These are phyloP conservation scores for Synergus japonicus DNA, from an alignment of 2,888 invertebrate species.

Conservation along the genomic window DNA sequence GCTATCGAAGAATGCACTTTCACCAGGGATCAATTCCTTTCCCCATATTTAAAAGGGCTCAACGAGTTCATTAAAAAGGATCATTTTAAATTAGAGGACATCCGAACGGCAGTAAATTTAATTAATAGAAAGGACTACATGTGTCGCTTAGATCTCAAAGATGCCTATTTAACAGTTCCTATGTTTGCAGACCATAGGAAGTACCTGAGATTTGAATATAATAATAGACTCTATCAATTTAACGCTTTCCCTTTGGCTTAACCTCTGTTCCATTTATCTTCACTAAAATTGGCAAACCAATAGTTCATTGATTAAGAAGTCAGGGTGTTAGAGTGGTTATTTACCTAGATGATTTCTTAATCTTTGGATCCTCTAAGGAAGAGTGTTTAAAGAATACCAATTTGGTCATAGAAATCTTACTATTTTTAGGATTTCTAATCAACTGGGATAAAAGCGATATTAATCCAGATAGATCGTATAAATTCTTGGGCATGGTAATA, in stretches of 20 bases:
- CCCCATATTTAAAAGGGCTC: conserved; percentile 16
- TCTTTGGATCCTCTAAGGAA: conserved; percentile 3
- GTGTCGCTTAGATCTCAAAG: conserved; percentile 42
- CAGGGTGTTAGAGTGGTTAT: conserved; percentile 24
- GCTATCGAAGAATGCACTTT: conserved; percentile 42
- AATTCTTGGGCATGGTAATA: conserved; percentile 40
- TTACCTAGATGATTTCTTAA: conserved; percentile 41
- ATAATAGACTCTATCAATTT: conserved; percentile 38
- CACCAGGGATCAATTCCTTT: conserved; percentile 39
- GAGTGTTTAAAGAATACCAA: not conserved
- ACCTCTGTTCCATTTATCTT: conserved; percentile 36
- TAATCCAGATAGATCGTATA: not conserved
- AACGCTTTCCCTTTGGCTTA: conserved; percentile 34
- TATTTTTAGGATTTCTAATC: conserved; percentile 38
- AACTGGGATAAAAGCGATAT: conserved; percentile 38
- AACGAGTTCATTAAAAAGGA: not conserved
- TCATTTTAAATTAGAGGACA: not conserved
- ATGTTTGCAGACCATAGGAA: conserved; percentile 35
- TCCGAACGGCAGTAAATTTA: conserved; percentile 1
- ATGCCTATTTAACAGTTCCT: conserved; percentile 42
- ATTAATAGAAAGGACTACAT: conserved; percentile 34
- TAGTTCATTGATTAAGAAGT: conserved; percentile 24
- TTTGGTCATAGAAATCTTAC: not conserved
- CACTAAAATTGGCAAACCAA: conserved; percentile 42
- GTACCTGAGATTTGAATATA: conserved; percentile 38